phyloP scores from a whole-genome alignment of 92 coral and sea anemone genomes.

The Paragorgia papillata region DNA sequence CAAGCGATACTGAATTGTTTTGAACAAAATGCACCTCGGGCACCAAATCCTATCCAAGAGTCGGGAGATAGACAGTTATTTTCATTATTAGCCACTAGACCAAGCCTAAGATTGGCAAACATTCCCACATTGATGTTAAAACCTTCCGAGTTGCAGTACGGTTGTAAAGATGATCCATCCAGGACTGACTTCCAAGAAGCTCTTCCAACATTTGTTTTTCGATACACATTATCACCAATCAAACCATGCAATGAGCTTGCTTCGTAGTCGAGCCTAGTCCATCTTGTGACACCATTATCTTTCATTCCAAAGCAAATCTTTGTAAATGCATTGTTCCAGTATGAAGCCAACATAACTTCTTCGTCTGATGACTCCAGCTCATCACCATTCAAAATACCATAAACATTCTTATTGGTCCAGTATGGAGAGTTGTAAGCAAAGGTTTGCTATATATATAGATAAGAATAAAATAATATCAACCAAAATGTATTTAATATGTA shows the following conservation, averaged over 20 bases:
- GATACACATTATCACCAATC: conserved; percentile 5
- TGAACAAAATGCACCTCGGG: not conserved
- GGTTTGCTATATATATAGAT: conserved; percentile 4
- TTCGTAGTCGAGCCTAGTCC: not conserved
- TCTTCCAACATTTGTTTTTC: conserved; percentile 1
- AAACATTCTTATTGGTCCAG: conserved; percentile 14
- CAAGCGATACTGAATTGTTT: not conserved
- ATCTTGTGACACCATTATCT: not conserved
- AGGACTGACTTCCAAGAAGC: not conserved
- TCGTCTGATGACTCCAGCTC: not conserved
- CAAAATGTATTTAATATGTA: too few species aligned
- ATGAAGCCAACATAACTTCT: conserved; percentile 1
- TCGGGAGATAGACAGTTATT: not conserved
- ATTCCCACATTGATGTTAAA: not conserved
- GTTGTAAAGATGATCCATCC: not conserved
- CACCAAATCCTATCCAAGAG: conserved; percentile 10
- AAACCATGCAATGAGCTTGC: not conserved
- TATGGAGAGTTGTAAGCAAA: conserved; percentile 5
- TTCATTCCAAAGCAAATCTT: conserved; percentile 17
- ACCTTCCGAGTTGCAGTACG: conserved; percentile 7
- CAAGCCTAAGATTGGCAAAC: not conserved
- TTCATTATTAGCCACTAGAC: not conserved
- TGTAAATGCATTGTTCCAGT: conserved; percentile 13
- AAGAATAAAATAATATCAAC: not conserved
- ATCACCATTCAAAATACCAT: not conserved